Conservation (phyloP, 2,888 invertebrate genomes). For the Sipha maydis region DNA sequence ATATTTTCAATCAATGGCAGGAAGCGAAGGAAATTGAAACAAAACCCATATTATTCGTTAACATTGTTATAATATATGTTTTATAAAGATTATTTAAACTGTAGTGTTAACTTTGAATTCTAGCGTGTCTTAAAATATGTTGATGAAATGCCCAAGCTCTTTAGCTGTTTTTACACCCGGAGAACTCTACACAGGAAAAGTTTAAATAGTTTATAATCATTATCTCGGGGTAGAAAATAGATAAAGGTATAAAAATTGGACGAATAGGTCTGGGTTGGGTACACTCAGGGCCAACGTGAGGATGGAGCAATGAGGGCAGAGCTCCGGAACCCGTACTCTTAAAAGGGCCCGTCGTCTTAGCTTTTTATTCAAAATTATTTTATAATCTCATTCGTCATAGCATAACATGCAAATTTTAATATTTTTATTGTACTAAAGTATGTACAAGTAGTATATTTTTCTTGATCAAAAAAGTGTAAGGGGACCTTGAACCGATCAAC, state of each 20-base stretch:
- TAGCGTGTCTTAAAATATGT: not conserved
- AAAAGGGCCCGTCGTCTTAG: too few species aligned
- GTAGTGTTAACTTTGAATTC: not conserved
- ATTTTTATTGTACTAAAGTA: too few species aligned
- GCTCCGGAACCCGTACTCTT: too few species aligned
- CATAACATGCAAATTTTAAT: too few species aligned
- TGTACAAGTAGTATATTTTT: too few species aligned
- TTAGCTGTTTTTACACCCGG: not conserved
- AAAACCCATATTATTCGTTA: not conserved
- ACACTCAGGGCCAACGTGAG: too few species aligned
- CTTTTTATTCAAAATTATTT: too few species aligned
- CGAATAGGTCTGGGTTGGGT: not conserved
- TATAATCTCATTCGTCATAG: too few species aligned
- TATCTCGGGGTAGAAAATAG: not conserved
- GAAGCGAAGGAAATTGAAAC: not conserved
- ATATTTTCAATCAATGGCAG: not conserved
- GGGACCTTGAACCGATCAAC: too few species aligned
- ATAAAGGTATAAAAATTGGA: not conserved
- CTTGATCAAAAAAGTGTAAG: too few species aligned
- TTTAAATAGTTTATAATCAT: not conserved
- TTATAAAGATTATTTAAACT: not conserved
- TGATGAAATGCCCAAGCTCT: not conserved
- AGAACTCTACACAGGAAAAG: not conserved
- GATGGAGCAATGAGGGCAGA: too few species aligned
- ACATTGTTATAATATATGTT: not conserved